Percentiles rank a stretch among this genome's conserved stretches.
Evolutionary conservation across 2,797 vertebrate species (phyloP).

Genomic region (Sebastes cheni): DNA sequence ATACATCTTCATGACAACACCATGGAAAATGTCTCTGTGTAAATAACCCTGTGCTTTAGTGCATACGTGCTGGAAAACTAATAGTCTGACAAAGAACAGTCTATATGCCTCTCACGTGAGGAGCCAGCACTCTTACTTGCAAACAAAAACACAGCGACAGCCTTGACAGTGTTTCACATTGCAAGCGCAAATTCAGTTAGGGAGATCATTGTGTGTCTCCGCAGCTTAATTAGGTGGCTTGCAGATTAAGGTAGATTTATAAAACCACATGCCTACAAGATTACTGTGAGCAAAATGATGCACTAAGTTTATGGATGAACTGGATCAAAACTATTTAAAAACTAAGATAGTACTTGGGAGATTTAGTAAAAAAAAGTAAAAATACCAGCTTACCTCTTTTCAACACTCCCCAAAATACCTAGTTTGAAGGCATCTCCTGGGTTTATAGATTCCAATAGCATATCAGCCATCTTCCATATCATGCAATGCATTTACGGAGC

Average conservation of each 20-base stretch:
- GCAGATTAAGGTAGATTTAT: constrained; percentile 14
- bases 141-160: constrained; percentile 26
- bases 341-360: not conserved
- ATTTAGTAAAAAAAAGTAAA: not conserved
- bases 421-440: constrained; percentile 64
- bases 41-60: not conserved
- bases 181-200: constrained; percentile 1
- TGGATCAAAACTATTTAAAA: not conserved
- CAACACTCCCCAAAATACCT: constrained; percentile 57
- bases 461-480: constrained; percentile 7
- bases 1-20: not conserved
- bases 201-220: not conserved
- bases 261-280: not conserved
- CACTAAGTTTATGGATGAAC: not conserved
- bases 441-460: constrained; percentile 42
- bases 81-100: constrained; percentile 31
- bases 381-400: constrained; percentile 66
- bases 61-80: not conserved
- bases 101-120: constrained; percentile 20
- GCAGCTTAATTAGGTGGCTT: constrained; percentile 9
- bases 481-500: not conserved
- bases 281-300: not conserved
- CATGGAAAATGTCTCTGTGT: not conserved
- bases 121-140: not conserved
- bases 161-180: constrained; percentile 8